Evolutionary conservation across 2,113 vertebrate species (phyloP).

Genomic region (Saiga tatarica): DNA sequence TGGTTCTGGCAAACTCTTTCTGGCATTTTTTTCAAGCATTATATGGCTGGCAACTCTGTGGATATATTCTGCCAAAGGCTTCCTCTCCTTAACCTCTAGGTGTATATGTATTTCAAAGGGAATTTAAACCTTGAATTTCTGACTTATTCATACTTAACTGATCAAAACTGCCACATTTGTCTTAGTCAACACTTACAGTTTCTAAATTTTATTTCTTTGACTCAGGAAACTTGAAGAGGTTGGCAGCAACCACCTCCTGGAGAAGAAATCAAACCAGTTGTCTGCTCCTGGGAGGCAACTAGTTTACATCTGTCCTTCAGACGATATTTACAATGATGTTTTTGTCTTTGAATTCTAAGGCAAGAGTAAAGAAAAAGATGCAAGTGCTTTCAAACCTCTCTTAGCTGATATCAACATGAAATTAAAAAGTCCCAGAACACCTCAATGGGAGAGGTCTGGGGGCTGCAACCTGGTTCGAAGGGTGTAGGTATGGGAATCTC

Average conservation of each 20-base stretch:
- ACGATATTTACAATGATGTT: background rate
- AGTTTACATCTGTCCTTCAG: background rate
- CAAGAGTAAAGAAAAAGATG: background rate
- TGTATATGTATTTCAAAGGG: slow-evolving; percentile 45
- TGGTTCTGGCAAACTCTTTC: slow-evolving; percentile 40
- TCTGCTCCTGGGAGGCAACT: background rate
- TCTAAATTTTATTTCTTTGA: slow-evolving; percentile 47
- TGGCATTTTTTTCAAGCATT: slow-evolving; percentile 62
- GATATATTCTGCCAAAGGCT: slow-evolving; percentile 36
- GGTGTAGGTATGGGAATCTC: background rate
- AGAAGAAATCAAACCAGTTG: background rate
- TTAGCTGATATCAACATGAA: background rate
- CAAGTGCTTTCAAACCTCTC: background rate
- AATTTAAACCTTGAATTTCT: slow-evolving; percentile 47
- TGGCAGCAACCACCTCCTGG: background rate
- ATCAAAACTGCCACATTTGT: slow-evolving; percentile 31
- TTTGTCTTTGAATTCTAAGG: background rate
- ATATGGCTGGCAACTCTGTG: slow-evolving; percentile 22
- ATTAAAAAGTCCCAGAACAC: background rate
- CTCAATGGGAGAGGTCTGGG: background rate
- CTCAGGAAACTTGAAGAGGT: background rate
- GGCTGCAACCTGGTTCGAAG: background rate
- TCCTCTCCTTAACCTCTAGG: slow-evolving; percentile 10
- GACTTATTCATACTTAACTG: slow-evolving; percentile 34
- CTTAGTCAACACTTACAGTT: background rate